Base-by-base conservation (phyloP, 2,797 vertebrate genomes). In the Neosalanx taihuensis region DNA sequence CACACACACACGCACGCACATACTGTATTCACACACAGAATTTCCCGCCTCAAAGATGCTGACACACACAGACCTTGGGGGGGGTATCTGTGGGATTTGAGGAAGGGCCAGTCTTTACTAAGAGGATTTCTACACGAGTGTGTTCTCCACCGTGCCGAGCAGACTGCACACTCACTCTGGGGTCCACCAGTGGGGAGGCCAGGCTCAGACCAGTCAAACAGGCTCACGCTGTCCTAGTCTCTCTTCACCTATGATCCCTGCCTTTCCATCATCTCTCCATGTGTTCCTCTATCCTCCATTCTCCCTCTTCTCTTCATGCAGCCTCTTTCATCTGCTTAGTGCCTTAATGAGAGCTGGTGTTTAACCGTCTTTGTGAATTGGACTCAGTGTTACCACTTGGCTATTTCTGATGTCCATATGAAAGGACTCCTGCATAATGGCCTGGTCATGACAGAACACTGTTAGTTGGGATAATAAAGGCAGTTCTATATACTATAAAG, bases 121-220 rank as follows among this genome's bases (percentile, higher is more conserved):
- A 86, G 82, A 85, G 84, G 85, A 82, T 89, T 89, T 88, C 77
- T 78, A 76, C 67, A 60, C n/a, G 18, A 70, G 63, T 79, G 73
- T 79, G 77, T 82, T 73, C 73, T 80, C 76, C 53, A 15, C 15
- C 3, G 58, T 72, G 69, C 70, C 58, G 53, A 67, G 46, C 66
- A 71, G 58, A 72, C 62, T 30, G 41, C 56, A 71, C 69, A 64
- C 63, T 33, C 69, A 31, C 49, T 49, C 37, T 49, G 57, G 53
- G 35, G 35, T 29, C 26, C 30, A 31, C 30, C 17, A 30, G 30
- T 5, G 30, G 61, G 6, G 61, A 12, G 35, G 33, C 18, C 23
- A 12, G 51, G 7, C 67, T 37, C 63, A 51, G 46, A 72, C 56
- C 62, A 30, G 69, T 41, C 70, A 77, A 70, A 79, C 64, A 65